phyloP scores from a whole-genome alignment of 2,888 invertebrate species.

The Coelopa pilipes region DNA sequence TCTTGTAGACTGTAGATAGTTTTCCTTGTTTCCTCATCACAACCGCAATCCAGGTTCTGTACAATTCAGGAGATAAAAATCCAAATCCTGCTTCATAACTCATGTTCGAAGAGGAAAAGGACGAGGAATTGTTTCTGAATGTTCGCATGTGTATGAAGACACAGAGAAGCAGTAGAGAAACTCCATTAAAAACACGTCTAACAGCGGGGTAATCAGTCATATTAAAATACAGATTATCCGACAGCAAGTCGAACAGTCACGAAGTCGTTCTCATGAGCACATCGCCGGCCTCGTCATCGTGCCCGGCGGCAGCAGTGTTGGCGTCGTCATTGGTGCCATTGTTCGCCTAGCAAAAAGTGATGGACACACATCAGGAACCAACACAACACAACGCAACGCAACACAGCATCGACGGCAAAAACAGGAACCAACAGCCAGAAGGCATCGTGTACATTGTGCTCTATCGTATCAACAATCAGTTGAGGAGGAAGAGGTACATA shows the following conservation, averaged over 20 bases:
- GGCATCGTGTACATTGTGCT: background rate
- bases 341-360: constrained; percentile 14
- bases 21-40: too few relatives aligned
- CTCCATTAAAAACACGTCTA: constrained; percentile 35
- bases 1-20: too few relatives aligned
- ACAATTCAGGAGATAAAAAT: background rate
- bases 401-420: constrained; percentile 16
- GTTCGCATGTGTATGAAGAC: constrained; percentile 13
- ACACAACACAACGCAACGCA: background rate
- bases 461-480: too few relatives aligned
- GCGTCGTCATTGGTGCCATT: constrained; percentile 30
- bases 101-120: constrained; percentile 43
- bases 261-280: constrained; percentile 53
- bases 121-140: constrained; percentile 48
- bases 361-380: background rate
- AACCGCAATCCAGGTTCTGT: too few relatives aligned
- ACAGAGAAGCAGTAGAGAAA: constrained; percentile 4
- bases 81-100: constrained; percentile 36
- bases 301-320: constrained; percentile 17
- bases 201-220: constrained; percentile 62
- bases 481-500: background rate
- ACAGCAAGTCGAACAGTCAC: constrained; percentile 64
- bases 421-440: constrained; percentile 12
- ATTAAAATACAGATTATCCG: constrained; percentile 67
- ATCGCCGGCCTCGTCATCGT: constrained; percentile 48